phyloP scores from a whole-genome alignment of 2,888 invertebrate species.

The Ectobius pallidus region DNA sequence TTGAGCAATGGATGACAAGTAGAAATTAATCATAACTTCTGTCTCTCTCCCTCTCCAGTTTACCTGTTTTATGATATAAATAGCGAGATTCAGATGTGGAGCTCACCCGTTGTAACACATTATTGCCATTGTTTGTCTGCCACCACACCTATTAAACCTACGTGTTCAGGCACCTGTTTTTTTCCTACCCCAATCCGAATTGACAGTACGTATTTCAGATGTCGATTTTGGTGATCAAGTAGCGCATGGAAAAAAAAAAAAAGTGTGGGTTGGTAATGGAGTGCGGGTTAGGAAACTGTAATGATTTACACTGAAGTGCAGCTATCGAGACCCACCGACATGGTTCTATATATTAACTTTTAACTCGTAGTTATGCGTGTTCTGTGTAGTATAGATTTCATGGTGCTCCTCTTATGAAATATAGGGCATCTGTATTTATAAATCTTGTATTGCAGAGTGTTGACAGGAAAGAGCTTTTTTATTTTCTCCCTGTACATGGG shows the following conservation, averaged over 20 bases:
- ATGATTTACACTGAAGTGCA: constrained; percentile 8
- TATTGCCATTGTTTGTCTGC: neutral
- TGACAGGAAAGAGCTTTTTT: neutral
- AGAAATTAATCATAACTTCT: too few relatives aligned
- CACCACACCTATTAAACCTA: neutral
- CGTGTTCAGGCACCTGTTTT: neutral
- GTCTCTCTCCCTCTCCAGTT: too few relatives aligned
- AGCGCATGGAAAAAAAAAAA: too few relatives aligned
- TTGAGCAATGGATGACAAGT: too few relatives aligned
- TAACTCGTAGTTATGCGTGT: constrained; percentile 9
- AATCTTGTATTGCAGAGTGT: neutral
- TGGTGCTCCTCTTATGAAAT: neutral
- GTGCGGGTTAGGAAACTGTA: neutral
- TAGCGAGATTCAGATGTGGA: too few relatives aligned
- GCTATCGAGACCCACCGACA: neutral
- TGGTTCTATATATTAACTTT: neutral
- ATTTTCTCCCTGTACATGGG: neutral
- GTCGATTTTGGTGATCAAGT: constrained; percentile 23
- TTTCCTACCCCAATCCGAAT: neutral
- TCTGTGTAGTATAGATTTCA: neutral
- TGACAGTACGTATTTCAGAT: constrained; percentile 4
- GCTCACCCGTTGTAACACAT: neutral
- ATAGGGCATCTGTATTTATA: neutral
- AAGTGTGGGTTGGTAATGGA: neutral
- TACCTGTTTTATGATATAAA: too few relatives aligned